Percentiles rank a stretch among this genome's conserved stretches.
Conservation (phyloP, 1,140 invertebrate genomes). For the Conopomorpha cramerella region DNA sequence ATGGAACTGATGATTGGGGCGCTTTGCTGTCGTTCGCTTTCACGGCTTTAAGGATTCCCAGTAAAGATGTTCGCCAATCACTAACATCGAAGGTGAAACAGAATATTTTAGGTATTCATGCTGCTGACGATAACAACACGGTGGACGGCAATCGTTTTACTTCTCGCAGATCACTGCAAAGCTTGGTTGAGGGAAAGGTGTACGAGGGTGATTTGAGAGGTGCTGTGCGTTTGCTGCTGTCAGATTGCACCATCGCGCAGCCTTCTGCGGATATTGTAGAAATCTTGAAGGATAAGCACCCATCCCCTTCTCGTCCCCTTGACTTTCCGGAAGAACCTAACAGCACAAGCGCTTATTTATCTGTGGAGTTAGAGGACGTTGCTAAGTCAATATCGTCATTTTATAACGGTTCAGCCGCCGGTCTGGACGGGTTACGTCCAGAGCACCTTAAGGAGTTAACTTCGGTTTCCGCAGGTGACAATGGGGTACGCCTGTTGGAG, state of each 20-base stretch:
- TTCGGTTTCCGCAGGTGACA: conserved; percentile 4
- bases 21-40: conserved; percentile 1
- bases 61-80: neutral
- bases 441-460: conserved; percentile 6
- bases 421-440: conserved; percentile 6
- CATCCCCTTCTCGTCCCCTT: conserved; percentile 3
- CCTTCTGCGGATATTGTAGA: neutral
- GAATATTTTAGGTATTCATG: no score
- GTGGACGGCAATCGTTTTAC: neutral
- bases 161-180: neutral
- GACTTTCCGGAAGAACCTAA: conserved; percentile 1
- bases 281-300: conserved; percentile 3
- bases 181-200: conserved; percentile 2
- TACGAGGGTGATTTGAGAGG: conserved; percentile 2
- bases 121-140: neutral
- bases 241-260: conserved; percentile 2
- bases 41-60: neutral
- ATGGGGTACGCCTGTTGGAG: conserved; percentile 2
- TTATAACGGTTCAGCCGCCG: conserved; percentile 4
- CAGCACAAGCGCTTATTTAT: neutral
- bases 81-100: conserved; percentile 1
- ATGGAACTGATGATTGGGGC: neutral
- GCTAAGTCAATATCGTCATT: conserved; percentile 1
- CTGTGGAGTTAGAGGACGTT: neutral
- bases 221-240: conserved; percentile 1